These are phyloP conservation scores for Dione vanillae DNA, from an alignment of 2,888 invertebrate species.

Conservation along the genomic window DNA sequence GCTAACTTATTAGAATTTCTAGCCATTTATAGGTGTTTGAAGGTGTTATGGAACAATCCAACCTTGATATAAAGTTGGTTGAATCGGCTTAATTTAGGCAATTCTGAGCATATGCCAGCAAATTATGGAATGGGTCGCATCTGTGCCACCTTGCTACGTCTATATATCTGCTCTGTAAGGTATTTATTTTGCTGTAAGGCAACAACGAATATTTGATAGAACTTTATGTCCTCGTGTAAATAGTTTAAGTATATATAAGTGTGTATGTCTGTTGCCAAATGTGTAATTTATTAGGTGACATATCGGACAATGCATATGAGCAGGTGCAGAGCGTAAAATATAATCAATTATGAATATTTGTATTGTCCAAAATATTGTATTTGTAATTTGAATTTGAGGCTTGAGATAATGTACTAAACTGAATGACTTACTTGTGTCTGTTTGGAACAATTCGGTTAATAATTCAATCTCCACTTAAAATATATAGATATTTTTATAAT, in stretches of 20 bases:
- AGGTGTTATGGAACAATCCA: neutral
- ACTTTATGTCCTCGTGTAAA: constrained; percentile 35
- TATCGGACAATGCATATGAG: constrained; percentile 39
- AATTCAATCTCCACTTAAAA: neutral
- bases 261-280: constrained; percentile 36
- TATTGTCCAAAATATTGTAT: constrained; percentile 43
- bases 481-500: too few relatives aligned
- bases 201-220: constrained; percentile 49
- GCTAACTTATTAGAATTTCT: constrained; percentile 9
- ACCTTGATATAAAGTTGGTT: neutral
- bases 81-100: constrained; percentile 17
- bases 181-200: constrained; percentile 33
- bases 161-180: constrained; percentile 23
- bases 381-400: constrained; percentile 38
- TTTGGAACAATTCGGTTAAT: neutral
- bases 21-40: neutral
- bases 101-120: constrained; percentile 15
- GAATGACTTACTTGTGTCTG: neutral
- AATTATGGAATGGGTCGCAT: constrained; percentile 15
- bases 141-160: constrained; percentile 22
- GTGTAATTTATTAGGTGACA: constrained; percentile 33
- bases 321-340: constrained; percentile 39
- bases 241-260: constrained; percentile 5
- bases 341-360: constrained; percentile 35
- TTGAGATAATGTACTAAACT: constrained; percentile 33